phyloP scores from a whole-genome alignment of 2,113 vertebrate species.

The Menura novaehollandiae region DNA sequence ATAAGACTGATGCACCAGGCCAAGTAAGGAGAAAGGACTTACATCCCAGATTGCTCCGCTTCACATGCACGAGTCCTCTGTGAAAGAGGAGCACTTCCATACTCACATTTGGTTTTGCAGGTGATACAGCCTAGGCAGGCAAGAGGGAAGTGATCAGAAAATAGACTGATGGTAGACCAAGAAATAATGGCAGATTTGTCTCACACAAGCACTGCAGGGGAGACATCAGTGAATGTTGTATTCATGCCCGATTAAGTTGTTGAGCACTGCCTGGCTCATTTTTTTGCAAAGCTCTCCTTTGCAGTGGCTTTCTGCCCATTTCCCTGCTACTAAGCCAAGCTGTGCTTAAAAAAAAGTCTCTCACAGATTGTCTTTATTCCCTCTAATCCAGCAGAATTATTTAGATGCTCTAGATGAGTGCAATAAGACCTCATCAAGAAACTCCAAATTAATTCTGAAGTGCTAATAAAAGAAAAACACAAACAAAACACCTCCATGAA shows the following conservation, averaged over 20 bases:
- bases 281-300: background rate
- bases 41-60: background rate
- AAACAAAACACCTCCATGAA: background rate
- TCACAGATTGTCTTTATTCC: background rate
- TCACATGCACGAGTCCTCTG: fast-evolving
- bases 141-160: background rate
- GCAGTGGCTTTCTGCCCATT: background rate
- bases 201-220: background rate
- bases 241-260: background rate
- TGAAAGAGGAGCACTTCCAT: background rate
- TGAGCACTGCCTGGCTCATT: background rate
- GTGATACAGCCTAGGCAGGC: background rate
- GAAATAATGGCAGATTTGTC: background rate
- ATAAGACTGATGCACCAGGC: background rate
- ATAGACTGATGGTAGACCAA: background rate
- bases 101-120: background rate
- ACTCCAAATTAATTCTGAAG: background rate
- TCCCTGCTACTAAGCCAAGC: background rate
- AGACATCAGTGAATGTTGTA: background rate
- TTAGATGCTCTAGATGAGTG: background rate
- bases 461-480: background rate
- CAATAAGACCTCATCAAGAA: background rate
- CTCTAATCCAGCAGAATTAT: background rate
- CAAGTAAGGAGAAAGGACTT: background rate
- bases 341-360: background rate